phyloP scores from a whole-genome alignment of 2,888 invertebrate genomes.

The Netelia melanura region DNA sequence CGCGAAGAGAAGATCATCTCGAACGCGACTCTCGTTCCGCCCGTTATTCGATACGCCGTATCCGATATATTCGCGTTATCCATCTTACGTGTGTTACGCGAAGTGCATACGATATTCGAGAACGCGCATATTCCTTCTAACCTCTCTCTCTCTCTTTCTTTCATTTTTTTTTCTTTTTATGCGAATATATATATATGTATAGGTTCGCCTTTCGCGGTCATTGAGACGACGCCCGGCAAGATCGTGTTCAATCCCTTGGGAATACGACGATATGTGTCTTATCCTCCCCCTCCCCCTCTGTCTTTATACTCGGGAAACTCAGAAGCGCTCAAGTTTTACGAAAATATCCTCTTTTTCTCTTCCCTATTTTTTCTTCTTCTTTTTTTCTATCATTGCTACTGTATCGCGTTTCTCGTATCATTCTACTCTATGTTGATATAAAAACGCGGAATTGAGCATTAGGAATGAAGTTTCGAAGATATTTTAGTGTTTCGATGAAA shows the following conservation, averaged over 20 bases:
- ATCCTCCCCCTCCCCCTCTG: not conserved
- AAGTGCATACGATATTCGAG: slow-evolving; percentile 72
- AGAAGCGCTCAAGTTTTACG: slow-evolving; percentile 3
- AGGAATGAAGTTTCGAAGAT: not conserved
- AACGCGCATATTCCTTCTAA: slow-evolving; percentile 49
- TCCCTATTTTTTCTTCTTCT: not conserved
- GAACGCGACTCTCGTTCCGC: slow-evolving; percentile 69
- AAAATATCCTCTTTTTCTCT: slow-evolving; percentile 36
- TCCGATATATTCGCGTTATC: slow-evolving; percentile 72
- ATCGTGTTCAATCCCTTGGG: slow-evolving; percentile 64
- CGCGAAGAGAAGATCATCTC: slow-evolving; percentile 61
- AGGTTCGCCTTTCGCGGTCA: slow-evolving; percentile 50
- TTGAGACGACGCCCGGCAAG: slow-evolving; percentile 60
- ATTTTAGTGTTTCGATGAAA: not conserved
- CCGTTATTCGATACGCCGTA: slow-evolving; percentile 70
- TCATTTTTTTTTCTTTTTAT: not conserved
- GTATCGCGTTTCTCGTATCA: slow-evolving; percentile 8
- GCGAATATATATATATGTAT: not conserved
- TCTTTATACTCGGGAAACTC: slow-evolving; percentile 30
- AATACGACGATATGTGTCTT: slow-evolving; percentile 50
- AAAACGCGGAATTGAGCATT: not conserved
- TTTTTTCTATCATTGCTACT: not conserved
- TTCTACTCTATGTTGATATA: slow-evolving; percentile 25
- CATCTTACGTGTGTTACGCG: slow-evolving; percentile 69
- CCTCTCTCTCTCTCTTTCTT: slow-evolving; percentile 18